Conservation (phyloP, 2,113 vertebrate species). For the Lepus timidus region DNA sequence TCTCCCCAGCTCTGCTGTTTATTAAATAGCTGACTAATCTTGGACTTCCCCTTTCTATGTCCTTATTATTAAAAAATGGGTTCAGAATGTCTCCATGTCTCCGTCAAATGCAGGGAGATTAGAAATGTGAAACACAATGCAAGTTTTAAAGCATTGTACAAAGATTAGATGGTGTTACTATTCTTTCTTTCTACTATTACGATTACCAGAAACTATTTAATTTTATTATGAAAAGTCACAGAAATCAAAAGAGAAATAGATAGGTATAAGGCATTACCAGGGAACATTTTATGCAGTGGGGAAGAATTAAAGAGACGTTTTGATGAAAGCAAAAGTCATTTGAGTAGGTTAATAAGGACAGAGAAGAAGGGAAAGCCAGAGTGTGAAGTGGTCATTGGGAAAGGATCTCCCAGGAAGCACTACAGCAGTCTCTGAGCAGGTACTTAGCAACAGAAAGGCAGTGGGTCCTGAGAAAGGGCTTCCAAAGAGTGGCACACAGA, state of each 20-base stretch:
- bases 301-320: background rate
- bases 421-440: conserved; percentile 8
- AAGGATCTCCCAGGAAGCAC: background rate
- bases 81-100: background rate
- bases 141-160: conserved; percentile 14
- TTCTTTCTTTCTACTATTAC: background rate
- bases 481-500: background rate
- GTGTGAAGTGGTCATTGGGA: background rate
- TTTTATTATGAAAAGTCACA: background rate
- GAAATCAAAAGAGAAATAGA: background rate
- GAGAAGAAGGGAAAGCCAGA: conserved; percentile 16
- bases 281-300: background rate
- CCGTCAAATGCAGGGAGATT: conserved; percentile 26
- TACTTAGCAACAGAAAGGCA: background rate
- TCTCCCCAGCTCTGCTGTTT: background rate
- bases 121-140: conserved; percentile 14
- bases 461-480: background rate
- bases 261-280: background rate
- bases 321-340: conserved; percentile 35
- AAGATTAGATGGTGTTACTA: background rate
- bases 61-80: background rate
- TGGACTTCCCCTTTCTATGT: background rate
- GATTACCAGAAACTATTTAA: background rate
- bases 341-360: conserved; percentile 52
- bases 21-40: background rate